Percentiles rank a stretch among this genome's conserved stretches.
Conservation (phyloP, 2,113 vertebrate species). For the Hemicordylus capensis region DNA sequence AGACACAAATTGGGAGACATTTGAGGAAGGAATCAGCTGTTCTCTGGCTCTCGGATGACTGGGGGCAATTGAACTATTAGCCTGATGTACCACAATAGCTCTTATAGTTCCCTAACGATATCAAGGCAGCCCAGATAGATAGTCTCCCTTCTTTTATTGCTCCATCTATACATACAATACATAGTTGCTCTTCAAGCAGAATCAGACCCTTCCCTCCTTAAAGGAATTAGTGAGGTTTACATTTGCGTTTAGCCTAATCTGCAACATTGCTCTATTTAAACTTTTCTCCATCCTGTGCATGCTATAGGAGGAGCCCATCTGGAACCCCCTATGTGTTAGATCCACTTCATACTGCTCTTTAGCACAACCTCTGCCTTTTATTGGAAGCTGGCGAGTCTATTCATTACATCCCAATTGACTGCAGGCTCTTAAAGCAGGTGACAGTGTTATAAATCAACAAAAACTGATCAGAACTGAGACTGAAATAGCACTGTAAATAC, state of each 20-base stretch:
- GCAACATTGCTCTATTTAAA: too few species aligned
- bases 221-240: background rate
- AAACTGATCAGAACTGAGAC: constrained; percentile 63
- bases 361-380: constrained; percentile 56
- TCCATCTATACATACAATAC: constrained; percentile 27
- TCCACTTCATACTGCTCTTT: constrained; percentile 53
- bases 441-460: constrained; percentile 62
- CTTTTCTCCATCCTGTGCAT: constrained; percentile 35
- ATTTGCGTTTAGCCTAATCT: constrained; percentile 14
- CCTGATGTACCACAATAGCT: constrained; percentile 4
- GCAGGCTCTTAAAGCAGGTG: constrained; percentile 51
- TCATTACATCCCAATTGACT: constrained; percentile 58
- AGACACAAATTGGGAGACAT: constrained; percentile 11
- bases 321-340: constrained; percentile 25
- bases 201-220: background rate
- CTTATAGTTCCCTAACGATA: constrained; percentile 10
- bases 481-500: constrained; percentile 56
- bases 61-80: background rate
- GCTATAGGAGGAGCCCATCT: constrained; percentile 19
- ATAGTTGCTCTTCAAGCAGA: background rate
- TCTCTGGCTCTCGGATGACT: constrained; percentile 14
- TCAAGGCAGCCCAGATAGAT: rapidly evolving
- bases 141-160: background rate
- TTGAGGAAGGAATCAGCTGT: constrained; percentile 18
- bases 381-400: constrained; percentile 53